Evolutionary conservation across 64 coral and sea anemone genomes (phyloP), one percentile per base, ranked within the genome.

Genomic region (Montipora capricornis): DNA sequence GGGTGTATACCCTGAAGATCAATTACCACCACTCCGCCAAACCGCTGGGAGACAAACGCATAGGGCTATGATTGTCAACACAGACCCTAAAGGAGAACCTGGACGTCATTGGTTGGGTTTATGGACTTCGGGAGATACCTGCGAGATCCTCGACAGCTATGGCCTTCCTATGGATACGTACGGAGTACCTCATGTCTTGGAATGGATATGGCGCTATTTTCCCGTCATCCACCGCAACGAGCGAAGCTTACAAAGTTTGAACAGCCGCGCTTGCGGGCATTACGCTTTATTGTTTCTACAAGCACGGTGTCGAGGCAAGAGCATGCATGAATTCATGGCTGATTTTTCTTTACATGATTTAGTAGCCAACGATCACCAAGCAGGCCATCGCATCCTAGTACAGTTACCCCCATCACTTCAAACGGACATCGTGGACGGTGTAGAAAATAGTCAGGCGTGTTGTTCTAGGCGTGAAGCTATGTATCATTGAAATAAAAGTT

Each of bases 51-150:
- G 49, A 17, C 2, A 15, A 4, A 20, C 15, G 15, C 15, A 2
- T 0, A 0, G 1, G 15, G 77, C 11, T 49, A 83, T 89, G 55
- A 83, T 94, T 19, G 69, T 89, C 19, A 94, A 94, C 48, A 94
- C 93, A 19, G 79, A 89, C 49, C 78, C 57, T 8, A 24, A 75
- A 19, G 14, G 5, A 14, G 22, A 46, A 0, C 85, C 87, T 0
- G 87, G 78, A 1, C 5, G 8, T 0, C 85, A 83, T 77, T 94
- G 87, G 93, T 20, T 83, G 12, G 85, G 48, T 5, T 5, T 82
- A 20, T 89, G 93, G 93, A 94, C 50, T 5, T 20, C 73, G 1
- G 50, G 61, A 8, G 13, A 50, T 0, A 68, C 20, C 14, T 26
- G 26, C 26, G 26, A 26, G 26, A 26, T 26, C 26, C 26, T 26